phyloP scores from a whole-genome alignment of 2,113 vertebrate species.

The Ia io region DNA sequence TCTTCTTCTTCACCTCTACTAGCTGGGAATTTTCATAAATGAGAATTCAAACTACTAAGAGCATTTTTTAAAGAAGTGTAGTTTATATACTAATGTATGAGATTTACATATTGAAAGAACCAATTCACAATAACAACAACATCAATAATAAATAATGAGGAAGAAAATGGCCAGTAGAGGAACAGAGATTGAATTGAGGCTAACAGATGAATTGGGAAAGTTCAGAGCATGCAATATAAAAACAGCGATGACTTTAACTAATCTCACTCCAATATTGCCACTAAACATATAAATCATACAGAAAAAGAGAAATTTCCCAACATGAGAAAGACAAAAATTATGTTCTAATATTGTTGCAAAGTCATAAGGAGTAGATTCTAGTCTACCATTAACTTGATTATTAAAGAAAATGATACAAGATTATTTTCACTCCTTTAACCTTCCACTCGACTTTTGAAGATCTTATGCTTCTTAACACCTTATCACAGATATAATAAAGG shows the following conservation, averaged over 20 bases:
- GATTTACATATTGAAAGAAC: not conserved
- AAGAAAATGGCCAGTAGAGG: not conserved
- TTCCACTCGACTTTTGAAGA: not conserved
- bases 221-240: not conserved
- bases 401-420: not conserved
- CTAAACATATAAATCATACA: not conserved
- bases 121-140: not conserved
- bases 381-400: not conserved
- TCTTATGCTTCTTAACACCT: not conserved
- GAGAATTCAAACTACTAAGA: not conserved
- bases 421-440: not conserved
- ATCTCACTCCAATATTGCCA: not conserved
- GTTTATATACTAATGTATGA: not conserved
- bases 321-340: not conserved
- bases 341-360: not conserved
- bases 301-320: not conserved
- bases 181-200: not conserved
- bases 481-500: not conserved
- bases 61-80: not conserved
- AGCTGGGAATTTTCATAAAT: not conserved
- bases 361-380: not conserved
- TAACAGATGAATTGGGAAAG: not conserved
- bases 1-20: not conserved
- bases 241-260: not conserved
- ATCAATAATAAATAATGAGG: slow-evolving; percentile 1